Conservation (phyloP, 2,888 invertebrate species). For the Hyposoter didymator region DNA sequence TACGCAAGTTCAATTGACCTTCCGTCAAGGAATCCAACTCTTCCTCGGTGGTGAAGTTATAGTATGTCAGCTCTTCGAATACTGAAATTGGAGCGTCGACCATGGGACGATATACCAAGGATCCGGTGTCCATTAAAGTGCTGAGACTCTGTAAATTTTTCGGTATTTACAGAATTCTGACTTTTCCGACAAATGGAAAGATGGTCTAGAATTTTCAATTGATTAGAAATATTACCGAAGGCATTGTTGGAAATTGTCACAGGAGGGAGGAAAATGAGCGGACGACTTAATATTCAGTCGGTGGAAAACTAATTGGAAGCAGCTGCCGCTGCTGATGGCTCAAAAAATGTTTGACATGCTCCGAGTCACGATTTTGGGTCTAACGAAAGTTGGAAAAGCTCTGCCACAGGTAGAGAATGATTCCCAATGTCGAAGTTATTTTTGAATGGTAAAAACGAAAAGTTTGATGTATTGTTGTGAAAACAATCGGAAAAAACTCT, state of each 20-base stretch:
- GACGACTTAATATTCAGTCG: background rate
- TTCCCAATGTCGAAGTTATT: background rate
- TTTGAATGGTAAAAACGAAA: background rate
- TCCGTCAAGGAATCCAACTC: slow-evolving; percentile 82
- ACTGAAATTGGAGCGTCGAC: slow-evolving; percentile 87
- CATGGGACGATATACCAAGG: slow-evolving; percentile 86
- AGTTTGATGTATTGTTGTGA: background rate
- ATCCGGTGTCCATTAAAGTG: slow-evolving; percentile 77
- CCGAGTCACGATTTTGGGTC: background rate
- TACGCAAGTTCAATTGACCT: slow-evolving; percentile 72
- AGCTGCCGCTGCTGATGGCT: background rate
- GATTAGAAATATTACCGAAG: background rate
- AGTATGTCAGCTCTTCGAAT: slow-evolving; percentile 85
- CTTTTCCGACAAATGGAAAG: background rate
- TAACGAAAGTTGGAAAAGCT: background rate
- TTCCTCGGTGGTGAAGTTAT: slow-evolving; percentile 83
- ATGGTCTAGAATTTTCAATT: background rate
- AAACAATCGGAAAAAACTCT: background rate
- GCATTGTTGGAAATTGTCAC: background rate
- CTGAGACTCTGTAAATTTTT: slow-evolving; percentile 83
- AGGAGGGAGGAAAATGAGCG: background rate
- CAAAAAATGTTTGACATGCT: background rate
- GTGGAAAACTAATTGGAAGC: background rate
- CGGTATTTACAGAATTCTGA: background rate
- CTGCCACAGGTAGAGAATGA: background rate